Conservation (phyloP, 2,113 vertebrate genomes). For the Gobiocypris rarus region DNA sequence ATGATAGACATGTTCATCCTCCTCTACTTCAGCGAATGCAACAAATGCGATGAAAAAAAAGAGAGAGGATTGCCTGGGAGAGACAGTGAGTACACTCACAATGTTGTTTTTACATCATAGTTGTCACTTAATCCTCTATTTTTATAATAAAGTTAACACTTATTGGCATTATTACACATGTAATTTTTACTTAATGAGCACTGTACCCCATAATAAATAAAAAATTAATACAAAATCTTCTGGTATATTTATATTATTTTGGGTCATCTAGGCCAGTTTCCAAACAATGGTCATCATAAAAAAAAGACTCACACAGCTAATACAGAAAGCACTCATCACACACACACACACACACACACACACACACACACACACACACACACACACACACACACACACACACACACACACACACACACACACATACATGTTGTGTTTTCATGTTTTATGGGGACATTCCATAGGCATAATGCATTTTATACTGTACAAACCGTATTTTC, state of each 20-base stretch:
- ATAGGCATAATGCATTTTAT: too few relatives aligned
- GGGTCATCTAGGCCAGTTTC: too few relatives aligned
- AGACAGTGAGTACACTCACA: constrained; percentile 64
- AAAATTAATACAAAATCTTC: neutral
- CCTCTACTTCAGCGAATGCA: constrained; percentile 99
- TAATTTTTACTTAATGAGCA: neutral
- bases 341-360: neutral
- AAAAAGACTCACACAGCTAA: too few relatives aligned
- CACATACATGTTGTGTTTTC: constrained; percentile 20
- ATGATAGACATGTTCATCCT: constrained; percentile 99
- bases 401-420: neutral
- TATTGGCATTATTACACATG: neutral
- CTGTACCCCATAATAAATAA: neutral
- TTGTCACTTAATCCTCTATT: neutral
- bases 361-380: neutral
- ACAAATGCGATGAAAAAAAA: constrained; percentile 97
- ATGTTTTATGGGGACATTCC: too few relatives aligned
- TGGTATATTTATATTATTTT: neutral
- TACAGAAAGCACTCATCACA: too few relatives aligned
- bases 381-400: neutral
- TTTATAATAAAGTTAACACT: neutral
- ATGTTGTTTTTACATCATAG: neutral
- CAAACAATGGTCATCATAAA: too few relatives aligned
- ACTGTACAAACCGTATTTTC: too few relatives aligned
- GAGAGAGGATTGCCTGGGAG: constrained; percentile 87